phyloP scores from a whole-genome alignment of 2,113 vertebrate genomes.

The Tetrax tetrax region DNA sequence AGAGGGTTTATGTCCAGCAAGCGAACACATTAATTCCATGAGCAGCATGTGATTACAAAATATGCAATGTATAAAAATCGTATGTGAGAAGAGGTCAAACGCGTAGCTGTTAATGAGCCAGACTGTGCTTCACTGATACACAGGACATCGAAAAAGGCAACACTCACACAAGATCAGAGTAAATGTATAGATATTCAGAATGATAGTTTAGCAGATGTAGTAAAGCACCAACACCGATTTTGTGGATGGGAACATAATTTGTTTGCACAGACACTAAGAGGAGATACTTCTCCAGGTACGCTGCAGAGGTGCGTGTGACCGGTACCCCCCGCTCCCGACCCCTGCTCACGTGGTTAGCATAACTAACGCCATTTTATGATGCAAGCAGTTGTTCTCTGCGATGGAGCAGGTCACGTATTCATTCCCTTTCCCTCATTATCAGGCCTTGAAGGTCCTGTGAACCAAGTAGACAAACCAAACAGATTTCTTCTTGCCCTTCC shows the following conservation, averaged over 20 bases:
- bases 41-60: background rate
- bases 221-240: background rate
- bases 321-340: background rate
- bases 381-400: background rate
- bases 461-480: background rate
- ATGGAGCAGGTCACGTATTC: background rate
- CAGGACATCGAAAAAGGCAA: background rate
- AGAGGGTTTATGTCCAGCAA: conserved; percentile 33
- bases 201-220: background rate
- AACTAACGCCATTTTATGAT: background rate
- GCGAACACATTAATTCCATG: background rate
- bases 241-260: background rate
- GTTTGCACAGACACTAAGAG: background rate
- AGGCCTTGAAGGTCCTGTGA: background rate
- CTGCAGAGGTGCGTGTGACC: fast-evolving
- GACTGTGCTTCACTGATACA: background rate
- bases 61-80: background rate
- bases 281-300: background rate
- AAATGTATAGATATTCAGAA: background rate
- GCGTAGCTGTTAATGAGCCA: background rate
- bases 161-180: background rate
- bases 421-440: background rate
- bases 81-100: background rate
- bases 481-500: background rate
- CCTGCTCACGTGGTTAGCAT: background rate